phyloP scores from a whole-genome alignment of 2,888 invertebrate genomes.

The Hemicrepidius hirtus region DNA sequence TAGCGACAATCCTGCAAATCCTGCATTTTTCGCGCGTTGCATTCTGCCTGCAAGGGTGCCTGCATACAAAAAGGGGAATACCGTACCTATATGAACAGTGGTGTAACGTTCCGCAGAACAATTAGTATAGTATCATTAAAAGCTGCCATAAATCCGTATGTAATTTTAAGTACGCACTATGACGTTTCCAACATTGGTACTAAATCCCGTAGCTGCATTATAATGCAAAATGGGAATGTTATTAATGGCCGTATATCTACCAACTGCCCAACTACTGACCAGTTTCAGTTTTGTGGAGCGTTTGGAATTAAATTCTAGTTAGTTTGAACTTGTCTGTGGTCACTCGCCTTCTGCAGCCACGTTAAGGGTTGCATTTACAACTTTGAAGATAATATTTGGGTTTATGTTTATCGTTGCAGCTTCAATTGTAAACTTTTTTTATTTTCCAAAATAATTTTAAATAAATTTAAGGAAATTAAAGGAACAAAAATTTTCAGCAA shows the following conservation, averaged over 20 bases:
- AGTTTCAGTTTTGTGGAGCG: slow-evolving; percentile 41
- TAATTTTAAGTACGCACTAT: slow-evolving; percentile 54
- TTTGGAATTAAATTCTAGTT: slow-evolving; percentile 44
- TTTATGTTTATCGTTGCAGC: too few relatives aligned
- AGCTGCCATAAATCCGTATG: slow-evolving; percentile 51
- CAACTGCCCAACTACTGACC: slow-evolving; percentile 46
- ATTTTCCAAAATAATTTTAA: too few relatives aligned
- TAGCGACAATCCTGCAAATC: too few relatives aligned
- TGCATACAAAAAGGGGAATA: neutral
- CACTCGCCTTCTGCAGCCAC: slow-evolving; percentile 29
- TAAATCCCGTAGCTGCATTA: slow-evolving; percentile 49
- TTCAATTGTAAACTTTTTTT: too few relatives aligned
- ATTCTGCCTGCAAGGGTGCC: too few relatives aligned
- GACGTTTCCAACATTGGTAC: slow-evolving; percentile 45
- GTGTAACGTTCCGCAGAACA: slow-evolving; percentile 1
- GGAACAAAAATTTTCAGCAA: too few relatives aligned
- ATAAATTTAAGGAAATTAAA: too few relatives aligned
- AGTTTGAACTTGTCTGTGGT: slow-evolving; percentile 47
- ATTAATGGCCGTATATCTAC: slow-evolving; percentile 53
- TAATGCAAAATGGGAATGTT: slow-evolving; percentile 52
- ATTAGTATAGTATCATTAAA: slow-evolving; percentile 44
- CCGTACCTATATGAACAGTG: neutral
- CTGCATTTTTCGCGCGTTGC: too few relatives aligned
- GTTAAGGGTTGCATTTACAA: neutral
- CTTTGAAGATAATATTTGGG: neutral